Percentiles rank a stretch among this genome's conserved stretches.
phyloP scores from a whole-genome alignment of 1,140 invertebrate species.

The Neelides sp. region DNA sequence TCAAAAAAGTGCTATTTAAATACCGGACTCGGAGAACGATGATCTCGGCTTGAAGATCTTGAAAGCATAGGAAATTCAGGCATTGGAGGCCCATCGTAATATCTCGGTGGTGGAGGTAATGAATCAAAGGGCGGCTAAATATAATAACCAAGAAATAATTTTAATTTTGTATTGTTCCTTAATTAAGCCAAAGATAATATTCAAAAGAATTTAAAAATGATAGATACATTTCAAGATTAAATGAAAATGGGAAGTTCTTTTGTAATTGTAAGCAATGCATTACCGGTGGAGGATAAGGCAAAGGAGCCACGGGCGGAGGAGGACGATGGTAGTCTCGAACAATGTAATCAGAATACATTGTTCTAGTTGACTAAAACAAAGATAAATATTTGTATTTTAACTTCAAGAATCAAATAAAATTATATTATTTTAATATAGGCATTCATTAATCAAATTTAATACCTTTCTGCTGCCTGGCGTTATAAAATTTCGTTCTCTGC shows the following conservation, averaged over 20 bases:
- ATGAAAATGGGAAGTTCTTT: not conserved
- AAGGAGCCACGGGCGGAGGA: conserved; percentile 34
- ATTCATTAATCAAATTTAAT: too few relatives aligned
- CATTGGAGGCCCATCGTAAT: conserved; percentile 59
- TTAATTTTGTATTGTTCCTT: conserved; percentile 40
- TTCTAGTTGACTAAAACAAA: not conserved
- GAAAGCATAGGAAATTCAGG: conserved; percentile 34
- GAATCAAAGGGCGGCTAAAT: conserved; percentile 51
- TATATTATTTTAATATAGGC: not conserved
- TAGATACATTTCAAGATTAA: conserved; percentile 1
- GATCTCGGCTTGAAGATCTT: conserved; percentile 29
- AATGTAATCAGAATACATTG: conserved; percentile 35
- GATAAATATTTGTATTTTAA: conserved; percentile 6
- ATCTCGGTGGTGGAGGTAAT: conserved; percentile 58
- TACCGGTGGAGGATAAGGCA: conserved; percentile 38
- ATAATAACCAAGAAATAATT: conserved; percentile 39
- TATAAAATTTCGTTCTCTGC: too few relatives aligned
- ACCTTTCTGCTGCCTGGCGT: too few relatives aligned
- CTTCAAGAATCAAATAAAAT: not conserved
- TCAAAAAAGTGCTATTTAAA: too few relatives aligned
- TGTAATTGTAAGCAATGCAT: conserved; percentile 19
- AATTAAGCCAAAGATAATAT: conserved; percentile 32
- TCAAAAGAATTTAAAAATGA: conserved; percentile 10
- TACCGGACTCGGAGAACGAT: conserved; percentile 26
- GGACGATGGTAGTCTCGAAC: conserved; percentile 32